Percentiles rank a stretch among this genome's conserved stretches.
Conservation (phyloP, 2,888 invertebrate species). For the Lottia gigantea region DNA sequence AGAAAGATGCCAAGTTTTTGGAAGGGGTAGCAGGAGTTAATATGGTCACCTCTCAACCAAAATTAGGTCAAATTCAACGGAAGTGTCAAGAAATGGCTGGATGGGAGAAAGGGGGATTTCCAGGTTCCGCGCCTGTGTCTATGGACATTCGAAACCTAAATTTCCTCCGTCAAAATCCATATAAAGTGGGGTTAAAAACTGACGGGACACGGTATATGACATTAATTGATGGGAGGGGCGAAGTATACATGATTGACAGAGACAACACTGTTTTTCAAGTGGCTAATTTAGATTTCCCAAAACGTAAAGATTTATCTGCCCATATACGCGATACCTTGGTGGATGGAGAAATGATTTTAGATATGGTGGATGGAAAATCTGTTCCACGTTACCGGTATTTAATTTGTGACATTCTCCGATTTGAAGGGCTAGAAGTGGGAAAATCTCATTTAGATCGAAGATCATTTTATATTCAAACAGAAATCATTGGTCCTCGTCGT, state of each 20-base stretch:
- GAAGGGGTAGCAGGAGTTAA: constrained; percentile 83
- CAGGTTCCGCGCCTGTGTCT: constrained; percentile 96
- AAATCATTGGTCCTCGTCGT: constrained; percentile 74
- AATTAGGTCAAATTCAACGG: constrained; percentile 77
- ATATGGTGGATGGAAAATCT: constrained; percentile 76
- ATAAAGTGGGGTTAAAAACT: constrained; percentile 99
- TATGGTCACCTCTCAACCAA: constrained; percentile 76
- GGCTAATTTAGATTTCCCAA: constrained; percentile 82
- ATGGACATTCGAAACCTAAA: constrained; percentile 87
- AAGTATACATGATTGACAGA: constrained; percentile 94
- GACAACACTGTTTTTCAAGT: constrained; percentile 92
- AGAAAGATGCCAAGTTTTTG: constrained; percentile 77
- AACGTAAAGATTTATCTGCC: constrained; percentile 77
- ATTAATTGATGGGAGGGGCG: constrained; percentile 86
- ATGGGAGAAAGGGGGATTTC: constrained; percentile 84
- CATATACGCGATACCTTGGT: constrained; percentile 85
- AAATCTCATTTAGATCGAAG: constrained; percentile 83
- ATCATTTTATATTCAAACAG: constrained; percentile 78
- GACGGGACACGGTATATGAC: constrained; percentile 99
- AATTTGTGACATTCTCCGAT: constrained; percentile 92
- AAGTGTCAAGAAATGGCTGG: constrained; percentile 83
- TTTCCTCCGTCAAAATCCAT: constrained; percentile 82
- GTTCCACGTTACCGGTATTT: constrained; percentile 92
- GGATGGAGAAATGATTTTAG: constrained; percentile 98
- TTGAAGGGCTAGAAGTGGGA: constrained; percentile 83